These are phyloP conservation scores for Stegostoma tigrinum DNA, from an alignment of 2,113 vertebrate genomes.

Conservation along the genomic window DNA sequence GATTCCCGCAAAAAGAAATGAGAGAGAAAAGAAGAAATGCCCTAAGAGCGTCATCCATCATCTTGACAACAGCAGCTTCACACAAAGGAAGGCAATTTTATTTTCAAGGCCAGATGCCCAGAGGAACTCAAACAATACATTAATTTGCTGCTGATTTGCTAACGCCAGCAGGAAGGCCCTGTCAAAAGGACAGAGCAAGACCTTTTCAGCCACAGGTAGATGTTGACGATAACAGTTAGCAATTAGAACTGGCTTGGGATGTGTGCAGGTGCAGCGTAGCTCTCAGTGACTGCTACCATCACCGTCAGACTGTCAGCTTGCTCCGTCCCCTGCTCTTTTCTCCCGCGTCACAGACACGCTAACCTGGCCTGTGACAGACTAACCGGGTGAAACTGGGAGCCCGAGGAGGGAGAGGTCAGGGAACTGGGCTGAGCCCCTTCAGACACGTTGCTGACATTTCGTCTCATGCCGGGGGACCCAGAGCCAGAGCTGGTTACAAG, in stretches of 20 bases:
- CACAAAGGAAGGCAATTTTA: not conserved
- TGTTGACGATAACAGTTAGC: not conserved
- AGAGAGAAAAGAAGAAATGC: too few relatives aligned
- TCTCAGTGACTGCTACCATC: not conserved
- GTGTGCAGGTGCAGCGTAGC: not conserved
- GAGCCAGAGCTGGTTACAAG: not conserved
- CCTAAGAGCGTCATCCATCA: not conserved
- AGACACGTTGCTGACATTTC: not conserved
- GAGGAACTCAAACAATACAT: not conserved
- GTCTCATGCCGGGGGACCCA: not conserved
- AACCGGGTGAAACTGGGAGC: not conserved
- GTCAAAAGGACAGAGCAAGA: not conserved
- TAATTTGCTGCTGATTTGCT: not conserved
- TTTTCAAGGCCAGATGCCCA: not conserved
- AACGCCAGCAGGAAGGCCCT: not conserved
- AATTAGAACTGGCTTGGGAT: not conserved
- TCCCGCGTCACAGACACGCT: not conserved
- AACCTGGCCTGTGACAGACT: not conserved
- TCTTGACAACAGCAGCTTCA: not conserved
- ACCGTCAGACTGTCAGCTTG: not conserved
- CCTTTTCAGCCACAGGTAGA: not conserved
- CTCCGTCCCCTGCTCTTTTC: not conserved
- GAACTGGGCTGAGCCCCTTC: not conserved
- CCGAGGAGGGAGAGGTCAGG: not conserved
- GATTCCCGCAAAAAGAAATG: not conserved